These are phyloP conservation scores for Plectrocnemia conspersa DNA, from an alignment of 1,140 invertebrate genomes.

Conservation along the genomic window DNA sequence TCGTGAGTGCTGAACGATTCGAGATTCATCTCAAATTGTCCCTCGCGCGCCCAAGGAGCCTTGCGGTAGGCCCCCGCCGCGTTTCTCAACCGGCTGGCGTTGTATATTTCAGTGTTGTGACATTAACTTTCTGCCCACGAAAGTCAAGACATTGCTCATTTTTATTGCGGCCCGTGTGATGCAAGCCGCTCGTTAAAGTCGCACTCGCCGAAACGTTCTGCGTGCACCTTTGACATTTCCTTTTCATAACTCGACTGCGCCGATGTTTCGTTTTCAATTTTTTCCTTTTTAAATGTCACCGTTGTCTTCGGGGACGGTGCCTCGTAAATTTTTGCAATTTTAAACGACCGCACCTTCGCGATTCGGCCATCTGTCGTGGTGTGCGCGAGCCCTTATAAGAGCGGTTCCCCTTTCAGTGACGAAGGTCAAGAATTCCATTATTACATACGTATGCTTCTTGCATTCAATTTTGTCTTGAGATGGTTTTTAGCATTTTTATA, in stretches of 20 bases:
- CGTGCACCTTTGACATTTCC: constrained; percentile 12
- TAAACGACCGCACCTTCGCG: too few relatives aligned
- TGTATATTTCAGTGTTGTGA: constrained; percentile 2
- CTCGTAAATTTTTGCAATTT: constrained; percentile 19
- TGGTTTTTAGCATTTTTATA: too few relatives aligned
- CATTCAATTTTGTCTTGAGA: too few relatives aligned
- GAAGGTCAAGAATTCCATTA: too few relatives aligned
- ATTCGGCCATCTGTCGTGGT: too few relatives aligned
- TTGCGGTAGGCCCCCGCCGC: too few relatives aligned
- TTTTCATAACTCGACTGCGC: constrained; percentile 6
- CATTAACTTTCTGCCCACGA: constrained; percentile 13
- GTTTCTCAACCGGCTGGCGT: constrained; percentile 2
- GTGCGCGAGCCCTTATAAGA: too few relatives aligned
- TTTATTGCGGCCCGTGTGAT: constrained; percentile 17
- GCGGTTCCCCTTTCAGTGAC: too few relatives aligned
- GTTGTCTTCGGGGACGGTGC: constrained; percentile 10
- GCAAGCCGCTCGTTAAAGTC: constrained; percentile 22
- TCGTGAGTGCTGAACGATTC: too few relatives aligned
- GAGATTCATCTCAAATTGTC: too few relatives aligned
- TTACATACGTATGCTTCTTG: too few relatives aligned
- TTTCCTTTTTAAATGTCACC: constrained; percentile 20
- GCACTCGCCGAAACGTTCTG: constrained; percentile 18
- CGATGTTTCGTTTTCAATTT: background rate
- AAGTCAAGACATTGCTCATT: constrained; percentile 15
- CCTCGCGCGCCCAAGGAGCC: too few relatives aligned